Evolutionary conservation across 2,888 invertebrate genomes (phyloP).

Genomic region (Trissolcus japonicus): DNA sequence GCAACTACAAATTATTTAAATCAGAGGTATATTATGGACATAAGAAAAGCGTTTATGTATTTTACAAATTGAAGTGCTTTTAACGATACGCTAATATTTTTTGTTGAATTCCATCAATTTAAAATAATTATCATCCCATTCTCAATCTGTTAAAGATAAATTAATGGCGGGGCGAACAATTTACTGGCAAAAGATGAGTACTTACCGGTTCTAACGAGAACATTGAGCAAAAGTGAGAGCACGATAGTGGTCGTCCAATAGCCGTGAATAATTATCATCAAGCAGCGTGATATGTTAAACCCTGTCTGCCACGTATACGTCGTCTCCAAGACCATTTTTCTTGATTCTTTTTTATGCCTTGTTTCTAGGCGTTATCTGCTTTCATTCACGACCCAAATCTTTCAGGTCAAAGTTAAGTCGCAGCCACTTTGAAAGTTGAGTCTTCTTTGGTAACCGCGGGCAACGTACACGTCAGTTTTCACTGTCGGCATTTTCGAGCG

Average conservation of each 20-base stretch:
- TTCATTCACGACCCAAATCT: slow-evolving; percentile 56
- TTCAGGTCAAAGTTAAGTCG: slow-evolving; percentile 41
- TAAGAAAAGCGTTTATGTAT: too few species aligned
- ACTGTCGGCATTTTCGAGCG: slow-evolving; percentile 42
- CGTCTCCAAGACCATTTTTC: slow-evolving; percentile 71
- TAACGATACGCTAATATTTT: too few species aligned
- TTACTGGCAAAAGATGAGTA: slow-evolving; percentile 53
- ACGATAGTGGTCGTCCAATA: slow-evolving; percentile 70
- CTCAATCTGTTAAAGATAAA: not conserved
- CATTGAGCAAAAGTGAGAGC: slow-evolving; percentile 71
- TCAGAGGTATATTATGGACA: too few species aligned
- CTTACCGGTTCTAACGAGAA: slow-evolving; percentile 72
- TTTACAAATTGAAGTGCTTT: too few species aligned
- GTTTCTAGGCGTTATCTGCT: slow-evolving; percentile 42
- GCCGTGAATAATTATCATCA: slow-evolving; percentile 69
- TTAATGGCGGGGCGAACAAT: slow-evolving; percentile 11
- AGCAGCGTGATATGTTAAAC: slow-evolving; percentile 68
- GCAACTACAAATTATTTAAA: too few species aligned
- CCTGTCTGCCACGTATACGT: slow-evolving; percentile 70
- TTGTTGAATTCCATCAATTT: too few species aligned
- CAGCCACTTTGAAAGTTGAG: slow-evolving; percentile 44
- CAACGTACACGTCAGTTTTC: slow-evolving; percentile 32
- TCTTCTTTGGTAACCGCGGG: slow-evolving; percentile 38
- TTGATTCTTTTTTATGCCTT: slow-evolving; percentile 48
- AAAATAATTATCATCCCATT: too few species aligned